phyloP scores from a whole-genome alignment of 2,797 vertebrate species.

The Anguilla obscura region DNA sequence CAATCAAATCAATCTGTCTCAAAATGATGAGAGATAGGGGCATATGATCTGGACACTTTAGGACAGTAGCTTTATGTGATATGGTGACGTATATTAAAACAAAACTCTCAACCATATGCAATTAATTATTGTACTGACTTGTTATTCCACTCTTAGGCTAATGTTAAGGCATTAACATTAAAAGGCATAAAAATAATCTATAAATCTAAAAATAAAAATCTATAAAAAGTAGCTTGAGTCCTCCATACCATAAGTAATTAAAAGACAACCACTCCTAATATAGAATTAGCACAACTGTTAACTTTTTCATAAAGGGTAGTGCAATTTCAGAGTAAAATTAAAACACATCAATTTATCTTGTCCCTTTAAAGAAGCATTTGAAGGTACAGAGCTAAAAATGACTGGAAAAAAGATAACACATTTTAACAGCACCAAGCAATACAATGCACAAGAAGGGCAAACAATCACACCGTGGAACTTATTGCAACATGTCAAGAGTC shows the following conservation, averaged over 20 bases:
- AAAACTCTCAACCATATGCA: background rate
- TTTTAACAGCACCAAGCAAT: background rate
- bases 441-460: background rate
- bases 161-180: background rate
- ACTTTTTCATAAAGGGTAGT: background rate
- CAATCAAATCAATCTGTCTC: too few species aligned
- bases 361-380: background rate
- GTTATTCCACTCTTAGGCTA: background rate
- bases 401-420: background rate
- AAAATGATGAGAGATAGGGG: too few species aligned
- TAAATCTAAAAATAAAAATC: too few species aligned
- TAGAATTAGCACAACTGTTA: background rate
- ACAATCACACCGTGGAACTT: background rate
- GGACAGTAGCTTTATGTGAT: background rate
- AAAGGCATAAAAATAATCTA: background rate
- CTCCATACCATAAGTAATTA: background rate
- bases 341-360: background rate
- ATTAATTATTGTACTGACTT: background rate
- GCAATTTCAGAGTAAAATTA: slow-evolving; percentile 5
- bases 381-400: background rate
- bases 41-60: too few species aligned
- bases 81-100: background rate
- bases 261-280: background rate
- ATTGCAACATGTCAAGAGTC: background rate
- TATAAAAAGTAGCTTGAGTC: background rate